Conservation (phyloP, 2,113 vertebrate species). For the Melierax canorus region DNA sequence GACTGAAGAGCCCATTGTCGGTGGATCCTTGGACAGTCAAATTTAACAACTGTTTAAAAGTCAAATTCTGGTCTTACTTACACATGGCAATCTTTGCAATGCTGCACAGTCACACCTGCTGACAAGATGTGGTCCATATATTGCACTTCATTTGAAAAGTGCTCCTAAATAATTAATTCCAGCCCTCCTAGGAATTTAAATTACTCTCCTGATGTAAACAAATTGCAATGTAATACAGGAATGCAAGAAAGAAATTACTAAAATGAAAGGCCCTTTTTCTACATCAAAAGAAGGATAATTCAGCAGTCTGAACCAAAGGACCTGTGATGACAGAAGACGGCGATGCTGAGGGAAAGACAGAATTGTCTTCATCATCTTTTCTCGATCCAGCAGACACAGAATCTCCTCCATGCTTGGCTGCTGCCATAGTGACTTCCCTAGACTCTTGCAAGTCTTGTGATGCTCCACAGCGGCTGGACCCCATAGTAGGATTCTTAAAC, state of each 20-base stretch:
- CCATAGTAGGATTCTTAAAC: slow-evolving; percentile 85
- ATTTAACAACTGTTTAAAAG: background rate
- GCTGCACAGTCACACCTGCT: background rate
- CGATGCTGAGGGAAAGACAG: slow-evolving; percentile 85
- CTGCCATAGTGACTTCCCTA: slow-evolving; percentile 92
- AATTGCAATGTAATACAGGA: background rate
- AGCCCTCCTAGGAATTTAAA: background rate
- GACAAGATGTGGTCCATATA: background rate
- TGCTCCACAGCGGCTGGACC: slow-evolving; percentile 90
- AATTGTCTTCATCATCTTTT: slow-evolving; percentile 84
- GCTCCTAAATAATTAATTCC: background rate
- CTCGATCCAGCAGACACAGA: slow-evolving; percentile 81
- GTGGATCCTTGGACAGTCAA: background rate
- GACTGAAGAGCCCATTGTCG: background rate
- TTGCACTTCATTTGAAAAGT: background rate
- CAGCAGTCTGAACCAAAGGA: background rate
- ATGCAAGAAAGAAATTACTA: background rate
- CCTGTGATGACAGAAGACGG: slow-evolving; percentile 78
- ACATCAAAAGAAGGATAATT: background rate
- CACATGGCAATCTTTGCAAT: background rate
- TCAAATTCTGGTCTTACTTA: background rate
- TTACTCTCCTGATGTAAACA: background rate
- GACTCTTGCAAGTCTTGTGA: slow-evolving; percentile 86
- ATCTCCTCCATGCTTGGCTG: slow-evolving; percentile 86
- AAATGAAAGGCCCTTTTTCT: background rate